Conservation (phyloP, 2,888 invertebrate species). For the Coecobrya sp. region DNA sequence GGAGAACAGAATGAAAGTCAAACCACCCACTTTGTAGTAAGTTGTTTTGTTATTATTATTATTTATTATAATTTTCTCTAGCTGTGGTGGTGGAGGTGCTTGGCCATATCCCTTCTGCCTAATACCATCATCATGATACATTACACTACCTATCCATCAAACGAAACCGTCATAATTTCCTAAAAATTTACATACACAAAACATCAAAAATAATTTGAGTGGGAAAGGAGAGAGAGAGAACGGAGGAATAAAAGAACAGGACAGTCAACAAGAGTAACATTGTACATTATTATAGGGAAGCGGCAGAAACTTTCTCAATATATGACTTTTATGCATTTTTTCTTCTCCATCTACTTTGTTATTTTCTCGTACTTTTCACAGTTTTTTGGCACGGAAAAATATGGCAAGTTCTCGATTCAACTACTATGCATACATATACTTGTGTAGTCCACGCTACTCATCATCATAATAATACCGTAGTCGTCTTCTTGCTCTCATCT, state of each 20-base stretch:
- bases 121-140: conserved; percentile 56
- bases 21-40: conserved; percentile 61
- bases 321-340: conserved; percentile 38
- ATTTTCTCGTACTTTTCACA: conserved; percentile 61
- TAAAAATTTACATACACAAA: conserved; percentile 70
- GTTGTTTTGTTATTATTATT: not conserved
- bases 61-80: conserved; percentile 34
- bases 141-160: conserved; percentile 75
- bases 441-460: conserved; percentile 11
- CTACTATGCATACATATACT: conserved; percentile 61
- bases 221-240: conserved; percentile 22
- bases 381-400: conserved; percentile 68
- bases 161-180: conserved; percentile 79
- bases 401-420: conserved; percentile 74
- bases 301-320: conserved; percentile 33
- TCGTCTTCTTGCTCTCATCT: not conserved
- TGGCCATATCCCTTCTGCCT: conserved; percentile 38
- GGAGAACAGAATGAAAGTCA: not conserved
- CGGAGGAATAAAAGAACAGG: conserved; percentile 37
- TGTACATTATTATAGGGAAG: conserved; percentile 11
- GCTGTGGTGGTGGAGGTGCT: conserved; percentile 20
- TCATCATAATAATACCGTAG: conserved; percentile 50
- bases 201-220: conserved; percentile 79
- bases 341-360: conserved; percentile 57
- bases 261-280: conserved; percentile 46